Conservation (phyloP, 2,797 vertebrate species). For the Arrhamphus sclerolepis region DNA sequence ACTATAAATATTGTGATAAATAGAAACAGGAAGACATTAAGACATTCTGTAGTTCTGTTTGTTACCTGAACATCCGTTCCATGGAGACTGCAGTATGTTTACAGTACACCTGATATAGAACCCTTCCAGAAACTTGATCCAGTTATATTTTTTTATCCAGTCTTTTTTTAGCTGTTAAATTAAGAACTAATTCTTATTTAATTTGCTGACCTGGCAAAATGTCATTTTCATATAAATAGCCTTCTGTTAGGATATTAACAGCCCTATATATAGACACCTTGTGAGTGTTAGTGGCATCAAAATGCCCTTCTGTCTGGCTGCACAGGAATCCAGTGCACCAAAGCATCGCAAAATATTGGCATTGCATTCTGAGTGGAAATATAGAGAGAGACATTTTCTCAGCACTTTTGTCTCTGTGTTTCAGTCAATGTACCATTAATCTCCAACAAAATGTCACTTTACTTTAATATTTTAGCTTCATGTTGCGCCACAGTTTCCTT, state of each 20-base stretch:
- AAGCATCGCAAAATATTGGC: background rate
- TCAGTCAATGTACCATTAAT: no score
- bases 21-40: background rate
- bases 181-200: conserved; percentile 43
- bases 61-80: background rate
- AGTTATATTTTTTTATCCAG: conserved; percentile 15
- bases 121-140: conserved; percentile 20
- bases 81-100: background rate
- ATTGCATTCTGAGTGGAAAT: no score
- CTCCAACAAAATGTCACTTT: no score
- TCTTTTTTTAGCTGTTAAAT: conserved; percentile 35
- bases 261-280: conserved; percentile 66
- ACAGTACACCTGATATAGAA: conserved; percentile 29
- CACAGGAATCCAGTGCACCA: background rate
- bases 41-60: conserved; percentile 1
- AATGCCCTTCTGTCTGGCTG: conserved; percentile 23
- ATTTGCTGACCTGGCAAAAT: conserved; percentile 30
- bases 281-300: conserved; percentile 46
- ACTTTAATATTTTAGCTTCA: no score
- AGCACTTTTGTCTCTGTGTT: no score
- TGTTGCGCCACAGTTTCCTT: no score
- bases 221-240: conserved; percentile 52
- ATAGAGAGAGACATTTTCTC: background rate
- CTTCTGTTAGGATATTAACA: conserved; percentile 67
- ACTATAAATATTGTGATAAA: no score